A percentile compares a stretch with the other conserved stretches of the same genome.
These are phyloP conservation scores for Pagrus major DNA, from an alignment of 2,113 vertebrate genomes.

Conservation along the genomic window DNA sequence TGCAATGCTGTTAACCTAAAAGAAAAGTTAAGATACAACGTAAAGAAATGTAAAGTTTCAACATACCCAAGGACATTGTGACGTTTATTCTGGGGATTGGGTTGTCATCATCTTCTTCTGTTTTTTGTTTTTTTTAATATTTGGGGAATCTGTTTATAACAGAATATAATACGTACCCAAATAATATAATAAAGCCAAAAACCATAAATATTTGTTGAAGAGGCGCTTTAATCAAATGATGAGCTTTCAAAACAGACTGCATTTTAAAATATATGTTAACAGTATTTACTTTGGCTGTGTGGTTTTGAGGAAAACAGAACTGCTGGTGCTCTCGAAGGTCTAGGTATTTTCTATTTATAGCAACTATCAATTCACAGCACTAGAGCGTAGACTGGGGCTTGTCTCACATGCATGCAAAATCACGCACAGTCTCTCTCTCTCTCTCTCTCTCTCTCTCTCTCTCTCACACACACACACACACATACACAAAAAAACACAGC, in stretches of 20 bases:
- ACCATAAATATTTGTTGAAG: background rate
- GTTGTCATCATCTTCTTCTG: no score
- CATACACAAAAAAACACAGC: conserved; percentile 2
- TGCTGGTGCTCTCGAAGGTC: conserved; percentile 19
- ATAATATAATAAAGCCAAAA: background rate
- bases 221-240: background rate
- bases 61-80: no score
- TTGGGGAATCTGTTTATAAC: no score
- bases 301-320: conserved; percentile 2
- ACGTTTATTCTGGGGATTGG: no score
- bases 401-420: conserved; percentile 34
- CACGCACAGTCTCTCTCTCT: no score
- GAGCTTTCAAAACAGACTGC: background rate
- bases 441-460: no score
- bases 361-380: conserved; percentile 46
- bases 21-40: no score
- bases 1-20: no score
- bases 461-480: background rate
- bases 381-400: conserved; percentile 1
- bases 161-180: no score
- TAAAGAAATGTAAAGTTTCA: no score
- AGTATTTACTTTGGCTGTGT: background rate
- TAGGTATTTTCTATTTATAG: conserved; percentile 55
- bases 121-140: no score
- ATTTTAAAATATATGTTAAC: background rate